Conservation (phyloP, 2,797 vertebrate species). For the Telmatherina bonti region DNA sequence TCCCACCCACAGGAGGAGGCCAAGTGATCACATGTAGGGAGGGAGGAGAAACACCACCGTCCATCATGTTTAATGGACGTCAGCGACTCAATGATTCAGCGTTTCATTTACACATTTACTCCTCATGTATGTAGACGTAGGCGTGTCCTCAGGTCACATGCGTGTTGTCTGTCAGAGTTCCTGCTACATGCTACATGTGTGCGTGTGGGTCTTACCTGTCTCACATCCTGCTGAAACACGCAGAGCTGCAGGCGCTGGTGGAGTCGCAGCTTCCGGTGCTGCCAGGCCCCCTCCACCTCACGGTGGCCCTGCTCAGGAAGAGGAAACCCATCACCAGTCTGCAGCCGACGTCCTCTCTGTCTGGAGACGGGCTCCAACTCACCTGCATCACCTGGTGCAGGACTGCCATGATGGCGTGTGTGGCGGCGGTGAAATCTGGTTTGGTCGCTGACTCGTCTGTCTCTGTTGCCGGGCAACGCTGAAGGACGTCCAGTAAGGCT, state of each 20-base stretch:
- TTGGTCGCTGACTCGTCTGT: constrained; percentile 88
- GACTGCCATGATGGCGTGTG: constrained; percentile 93
- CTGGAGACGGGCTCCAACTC: neutral
- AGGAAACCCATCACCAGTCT: neutral
- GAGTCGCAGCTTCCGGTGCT: constrained; percentile 97
- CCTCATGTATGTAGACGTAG: too few species aligned
- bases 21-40: too few species aligned
- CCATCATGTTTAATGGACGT: too few species aligned
- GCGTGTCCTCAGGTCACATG: too few species aligned
- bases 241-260: constrained; percentile 97
- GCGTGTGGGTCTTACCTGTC: too few species aligned
- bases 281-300: constrained; percentile 94
- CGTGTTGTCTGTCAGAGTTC: too few species aligned
- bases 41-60: too few species aligned
- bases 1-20: too few species aligned
- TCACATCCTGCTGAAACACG: constrained; percentile 98
- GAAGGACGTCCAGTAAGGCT: constrained; percentile 92
- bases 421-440: constrained; percentile 92
- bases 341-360: too few species aligned
- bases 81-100: too few species aligned
- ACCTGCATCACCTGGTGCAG: constrained; percentile 95
- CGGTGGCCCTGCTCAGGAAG: constrained; percentile 74
- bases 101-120: too few species aligned
- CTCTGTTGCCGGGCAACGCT: constrained; percentile 88
- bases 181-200: too few species aligned